Conservation (phyloP, 2,888 invertebrate species). For the Ypsolopha sequella region DNA sequence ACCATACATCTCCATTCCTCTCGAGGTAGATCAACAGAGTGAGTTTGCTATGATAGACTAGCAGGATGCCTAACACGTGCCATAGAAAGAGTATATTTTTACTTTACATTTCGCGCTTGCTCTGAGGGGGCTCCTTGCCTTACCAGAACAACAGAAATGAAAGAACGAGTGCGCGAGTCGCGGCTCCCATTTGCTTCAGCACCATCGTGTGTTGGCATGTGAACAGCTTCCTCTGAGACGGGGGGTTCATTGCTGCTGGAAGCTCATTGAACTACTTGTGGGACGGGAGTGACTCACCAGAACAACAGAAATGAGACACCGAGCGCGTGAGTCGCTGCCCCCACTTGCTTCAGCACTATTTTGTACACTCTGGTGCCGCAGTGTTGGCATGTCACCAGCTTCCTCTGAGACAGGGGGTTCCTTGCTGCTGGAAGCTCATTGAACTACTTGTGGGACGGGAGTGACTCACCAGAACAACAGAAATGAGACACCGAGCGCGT, state of each 20-base stretch:
- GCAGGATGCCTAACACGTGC: too few species aligned
- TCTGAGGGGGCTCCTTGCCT: too few species aligned
- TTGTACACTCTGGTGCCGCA: constrained; percentile 35
- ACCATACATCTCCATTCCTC: too few species aligned
- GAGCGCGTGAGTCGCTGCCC: constrained; percentile 28
- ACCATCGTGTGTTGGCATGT: constrained; percentile 39
- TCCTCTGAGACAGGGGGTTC: constrained; percentile 20
- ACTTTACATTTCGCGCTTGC: too few species aligned
- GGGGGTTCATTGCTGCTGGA: constrained; percentile 7
- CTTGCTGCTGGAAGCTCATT: background rate
- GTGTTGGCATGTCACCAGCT: constrained; percentile 34
- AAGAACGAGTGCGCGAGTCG: constrained; percentile 31
- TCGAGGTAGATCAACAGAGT: too few species aligned
- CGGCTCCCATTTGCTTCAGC: constrained; percentile 25
- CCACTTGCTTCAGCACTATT: constrained; percentile 30
- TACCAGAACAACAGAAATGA: constrained; percentile 26
- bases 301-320: constrained; percentile 22
- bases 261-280: background rate
- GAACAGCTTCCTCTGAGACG: constrained; percentile 27
- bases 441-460: too few species aligned
- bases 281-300: constrained; percentile 22
- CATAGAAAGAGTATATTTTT: too few species aligned
- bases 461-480: constrained; percentile 27
- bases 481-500: constrained; percentile 23
- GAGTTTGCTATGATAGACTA: too few species aligned